Conservation (phyloP, 2,888 invertebrate genomes). For the Lepidocyrtoides sp. region DNA sequence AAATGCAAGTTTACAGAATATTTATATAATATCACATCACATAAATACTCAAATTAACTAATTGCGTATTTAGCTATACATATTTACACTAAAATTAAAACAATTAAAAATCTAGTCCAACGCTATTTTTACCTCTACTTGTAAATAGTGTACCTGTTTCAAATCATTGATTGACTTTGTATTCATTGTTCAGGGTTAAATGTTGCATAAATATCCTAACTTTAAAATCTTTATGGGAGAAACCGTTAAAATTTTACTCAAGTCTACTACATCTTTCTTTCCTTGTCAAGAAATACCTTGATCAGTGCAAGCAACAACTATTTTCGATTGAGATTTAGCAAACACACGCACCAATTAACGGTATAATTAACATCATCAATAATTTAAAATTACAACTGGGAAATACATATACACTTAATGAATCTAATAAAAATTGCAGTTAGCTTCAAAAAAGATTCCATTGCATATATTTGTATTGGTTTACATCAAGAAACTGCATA, state of each 20-base stretch:
- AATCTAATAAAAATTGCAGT: too few species aligned
- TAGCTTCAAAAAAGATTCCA: too few species aligned
- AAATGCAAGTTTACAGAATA: conserved; percentile 34
- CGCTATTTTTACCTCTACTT: not conserved
- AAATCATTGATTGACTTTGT: conserved; percentile 60
- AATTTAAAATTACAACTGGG: too few species aligned
- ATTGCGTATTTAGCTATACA: not conserved
- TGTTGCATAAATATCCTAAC: conserved; percentile 26
- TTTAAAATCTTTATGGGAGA: not conserved
- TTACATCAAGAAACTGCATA: not conserved
- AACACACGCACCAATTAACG: too few species aligned
- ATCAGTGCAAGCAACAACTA: too few species aligned
- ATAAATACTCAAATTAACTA: conserved; percentile 21
- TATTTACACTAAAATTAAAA: not conserved
- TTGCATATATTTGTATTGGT: not conserved
- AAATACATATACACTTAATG: too few species aligned
- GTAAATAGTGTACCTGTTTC: conserved; percentile 44
- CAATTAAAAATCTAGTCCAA: not conserved
- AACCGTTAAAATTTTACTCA: too few species aligned
- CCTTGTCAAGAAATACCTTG: not conserved
- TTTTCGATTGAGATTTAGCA: not conserved
- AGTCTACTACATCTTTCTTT: too few species aligned
- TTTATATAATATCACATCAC: conserved; percentile 43
- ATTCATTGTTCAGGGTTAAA: conserved; percentile 42
- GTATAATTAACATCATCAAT: too few species aligned